Base-by-base conservation (phyloP, 2,888 invertebrate species). In the Lithodes maja region DNA sequence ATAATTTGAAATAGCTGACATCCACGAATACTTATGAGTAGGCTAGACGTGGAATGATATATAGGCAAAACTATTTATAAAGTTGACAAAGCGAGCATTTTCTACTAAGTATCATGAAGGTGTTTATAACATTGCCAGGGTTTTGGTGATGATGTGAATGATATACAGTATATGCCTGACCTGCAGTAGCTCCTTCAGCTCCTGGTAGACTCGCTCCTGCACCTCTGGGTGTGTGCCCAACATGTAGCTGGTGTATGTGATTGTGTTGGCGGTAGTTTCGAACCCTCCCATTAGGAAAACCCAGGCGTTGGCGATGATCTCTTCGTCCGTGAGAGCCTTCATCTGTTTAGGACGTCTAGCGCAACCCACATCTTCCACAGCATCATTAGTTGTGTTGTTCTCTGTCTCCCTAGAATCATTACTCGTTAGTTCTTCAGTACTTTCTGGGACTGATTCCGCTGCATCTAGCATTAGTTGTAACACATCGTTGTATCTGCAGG, bases 211-310 rank as follows among this genome's bases (percentile, higher is more conserved):
- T 50, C 82, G 77, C 68, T 92, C 91, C 81, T 92, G 92, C 1
- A 92, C 82, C 3, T 92, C 86, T 9, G 91, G 92, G 84, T 92
- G 85, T 5, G 85, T 82, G 9, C 92, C 92, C 53, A 92, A 87
- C 55, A 92, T 86, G 82, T 92, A 92, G 71, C 86, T 79, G 12
- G 94, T 93, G 92, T 94, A 95, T 3, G 93, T 93, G 53, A 95
- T 92, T 1, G 94, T 93, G 2, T 94, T 94, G 54, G 94, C 94
- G 0, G 95, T 95, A 0, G 95, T 95, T 92, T 95, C 95, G 91
- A 94, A 95, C 0, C 95, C 95, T 33, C 94, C 95, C 79, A 95
- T 92, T 69, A 95, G 93, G 92, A 95, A 95, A 2, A 95, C 93
- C 92, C 94, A 93, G 33, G 93, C 93, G 91, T 94, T 94, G 55